Percentiles rank a stretch among this genome's conserved stretches.
Conservation (phyloP, 1,140 invertebrate species). For the Zaprionus inermis region DNA sequence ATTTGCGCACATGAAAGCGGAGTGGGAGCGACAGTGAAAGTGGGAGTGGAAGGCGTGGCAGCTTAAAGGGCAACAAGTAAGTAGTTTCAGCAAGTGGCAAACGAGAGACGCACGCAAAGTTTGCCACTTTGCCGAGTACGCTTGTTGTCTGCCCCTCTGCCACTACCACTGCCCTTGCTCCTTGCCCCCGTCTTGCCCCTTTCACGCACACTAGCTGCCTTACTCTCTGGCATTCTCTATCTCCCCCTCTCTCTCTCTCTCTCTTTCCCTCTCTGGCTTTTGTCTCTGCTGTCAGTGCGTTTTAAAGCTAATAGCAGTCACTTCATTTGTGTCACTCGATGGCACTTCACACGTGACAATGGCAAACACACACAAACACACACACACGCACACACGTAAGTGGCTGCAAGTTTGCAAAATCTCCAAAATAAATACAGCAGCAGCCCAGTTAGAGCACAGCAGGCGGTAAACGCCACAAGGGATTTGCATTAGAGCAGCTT, state of each 20-base stretch:
- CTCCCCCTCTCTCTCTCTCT: constrained; percentile 6
- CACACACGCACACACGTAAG: constrained; percentile 47
- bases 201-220: constrained; percentile 12
- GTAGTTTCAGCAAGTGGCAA: constrained; percentile 43
- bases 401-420: constrained; percentile 66
- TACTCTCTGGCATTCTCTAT: background rate
- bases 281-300: constrained; percentile 36
- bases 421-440: constrained; percentile 68
- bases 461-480: constrained; percentile 42
- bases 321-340: constrained; percentile 80
- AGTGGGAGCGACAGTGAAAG: background rate
- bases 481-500: constrained; percentile 70
- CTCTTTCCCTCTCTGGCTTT: constrained; percentile 14
- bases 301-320: constrained; percentile 80
- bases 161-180: constrained; percentile 3
- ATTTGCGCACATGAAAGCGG: constrained; percentile 71
- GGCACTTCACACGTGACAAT: constrained; percentile 79
- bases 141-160: background rate
- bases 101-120: constrained; percentile 42
- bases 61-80: constrained; percentile 41
- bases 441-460: background rate
- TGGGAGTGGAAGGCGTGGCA: constrained; percentile 9
- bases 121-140: constrained; percentile 40
- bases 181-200: background rate
- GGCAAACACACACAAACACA: constrained; percentile 53